Evolutionary conservation across 2,113 vertebrate species (phyloP), one percentile per base, ranked within the genome.

Genomic region (Brienomyrus longianalis): DNA sequence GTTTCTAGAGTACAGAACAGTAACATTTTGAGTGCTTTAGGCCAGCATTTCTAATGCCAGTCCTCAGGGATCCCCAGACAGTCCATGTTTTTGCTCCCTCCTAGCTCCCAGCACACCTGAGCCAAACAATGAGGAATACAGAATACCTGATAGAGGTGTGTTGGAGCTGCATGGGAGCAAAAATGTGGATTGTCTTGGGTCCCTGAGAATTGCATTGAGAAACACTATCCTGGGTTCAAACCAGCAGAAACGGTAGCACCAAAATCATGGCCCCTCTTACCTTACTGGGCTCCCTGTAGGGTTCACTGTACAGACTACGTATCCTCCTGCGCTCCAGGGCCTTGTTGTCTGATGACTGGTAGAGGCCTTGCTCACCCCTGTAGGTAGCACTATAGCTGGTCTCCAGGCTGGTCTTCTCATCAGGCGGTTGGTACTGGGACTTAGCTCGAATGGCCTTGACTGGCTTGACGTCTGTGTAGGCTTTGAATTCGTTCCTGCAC

Each of bases 311-410:
- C 92, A 99, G 96, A 90, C 97, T 98, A 92, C 98, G 98, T 97
- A 99, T 97, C 96, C 98, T 97, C 91, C 98, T 96, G 92, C 97
- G 96, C 1, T 99, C 98, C 54, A 93, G 90, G 74, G 94, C 94
- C 94, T 98, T 99, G 95, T 97, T 98, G 90, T 98, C 96, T 0
- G 95, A 92, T 0, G 96, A 87, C 91, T 88, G 93, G 84, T 91
- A 91, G 8, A 97, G 97, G 45, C 91, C 96, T 91, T 96, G 95
- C 39, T 97, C 96, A 2, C 96, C 98, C 93, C 96, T 98, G 95
- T 96, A 99, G 11, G 96, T 97, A 91, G 97, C 94, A 0, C 95
- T 99, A 95, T 99, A 99, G 94, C 98, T 99, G 92, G 98, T 99
- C 92, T 99, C 97, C 0, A 97, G 96, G 87, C 47, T 93, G 89